Evolutionary conservation across 2,113 vertebrate species (phyloP).

Genomic region (Monarcha castaneiventris): DNA sequence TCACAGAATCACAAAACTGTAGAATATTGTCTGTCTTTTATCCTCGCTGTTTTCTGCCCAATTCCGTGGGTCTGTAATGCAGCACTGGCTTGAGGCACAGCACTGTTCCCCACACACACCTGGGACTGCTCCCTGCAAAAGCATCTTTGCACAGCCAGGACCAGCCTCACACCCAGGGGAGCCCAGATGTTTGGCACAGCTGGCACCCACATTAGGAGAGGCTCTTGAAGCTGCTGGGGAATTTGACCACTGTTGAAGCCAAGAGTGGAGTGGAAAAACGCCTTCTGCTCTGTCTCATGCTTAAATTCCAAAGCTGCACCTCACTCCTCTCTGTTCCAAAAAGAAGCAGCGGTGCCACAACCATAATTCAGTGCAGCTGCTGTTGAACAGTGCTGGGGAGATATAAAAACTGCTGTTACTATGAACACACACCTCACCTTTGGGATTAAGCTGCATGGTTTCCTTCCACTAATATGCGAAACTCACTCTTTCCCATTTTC

Average conservation of each 20-base stretch:
- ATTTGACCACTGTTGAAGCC: neutral
- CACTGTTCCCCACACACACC: neutral
- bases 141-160: neutral
- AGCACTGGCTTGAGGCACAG: neutral
- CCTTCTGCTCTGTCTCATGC: neutral
- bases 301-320: neutral
- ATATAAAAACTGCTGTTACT: neutral
- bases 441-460: neutral
- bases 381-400: neutral
- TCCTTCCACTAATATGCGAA: neutral
- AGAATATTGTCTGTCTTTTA: no score
- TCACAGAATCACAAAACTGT: neutral
- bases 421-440: neutral
- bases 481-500: neutral
- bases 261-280: neutral
- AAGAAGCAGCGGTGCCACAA: neutral
- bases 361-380: neutral
- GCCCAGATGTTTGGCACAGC: neutral
- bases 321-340: neutral
- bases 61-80: neutral
- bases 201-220: neutral
- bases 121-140: neutral
- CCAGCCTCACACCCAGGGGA: neutral
- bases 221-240: neutral
- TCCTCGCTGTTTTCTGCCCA: neutral